Base-by-base conservation (phyloP, 2,113 vertebrate genomes). In the Dolichotis patagonum region DNA sequence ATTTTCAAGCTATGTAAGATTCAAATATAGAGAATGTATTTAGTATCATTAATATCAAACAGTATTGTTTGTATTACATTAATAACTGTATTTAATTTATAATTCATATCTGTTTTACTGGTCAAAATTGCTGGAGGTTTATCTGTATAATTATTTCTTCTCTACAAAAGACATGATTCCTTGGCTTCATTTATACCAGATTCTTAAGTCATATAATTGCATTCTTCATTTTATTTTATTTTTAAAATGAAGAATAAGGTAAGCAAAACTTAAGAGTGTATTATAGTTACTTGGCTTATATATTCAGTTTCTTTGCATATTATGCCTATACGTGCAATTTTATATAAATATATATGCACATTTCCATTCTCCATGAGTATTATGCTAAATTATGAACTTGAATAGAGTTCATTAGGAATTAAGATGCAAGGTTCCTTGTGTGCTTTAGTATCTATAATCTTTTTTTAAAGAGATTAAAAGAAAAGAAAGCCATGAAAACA, bases 111-210 rank as follows among this genome's bases (percentile, higher is more conserved):
- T 95, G 87, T 85, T 97, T 95, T 85, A 77, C 85, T 95, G 43
- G 94, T 96, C 96, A 97, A 92, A 96, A 96, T 97, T 97, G 41
- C 49, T 92, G n/a, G 77, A 96, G 67, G 81, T 28, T 92, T 92
- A 97, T 88, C 62, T 97, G 90, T 58, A 94, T 87, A 90, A 96
- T 90, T 91, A 95, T 41, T 38, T 19, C 30, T 41, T 14, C 24
- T 26, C 52, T 35, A 49, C 41, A 83, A 90, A 94, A 73, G 41
- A 38, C 9, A 5, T 26, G 56, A 96, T 26, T 43, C 69, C 4
- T 95, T 67, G 75, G 82, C 86, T 97, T 82, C 16, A 71, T 77
- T 88, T 94, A 96, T 90, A 96, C 73, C 97, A 43, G 16, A 92
- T 88, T 94, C n/a, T 88, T 83, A 91, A 91, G 65, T 92, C 54